A percentile compares a stretch with the other conserved stretches of the same genome.
These are phyloP conservation scores for Yponomeuta cagnagella DNA, from an alignment of 2,888 invertebrate species.

Conservation along the genomic window DNA sequence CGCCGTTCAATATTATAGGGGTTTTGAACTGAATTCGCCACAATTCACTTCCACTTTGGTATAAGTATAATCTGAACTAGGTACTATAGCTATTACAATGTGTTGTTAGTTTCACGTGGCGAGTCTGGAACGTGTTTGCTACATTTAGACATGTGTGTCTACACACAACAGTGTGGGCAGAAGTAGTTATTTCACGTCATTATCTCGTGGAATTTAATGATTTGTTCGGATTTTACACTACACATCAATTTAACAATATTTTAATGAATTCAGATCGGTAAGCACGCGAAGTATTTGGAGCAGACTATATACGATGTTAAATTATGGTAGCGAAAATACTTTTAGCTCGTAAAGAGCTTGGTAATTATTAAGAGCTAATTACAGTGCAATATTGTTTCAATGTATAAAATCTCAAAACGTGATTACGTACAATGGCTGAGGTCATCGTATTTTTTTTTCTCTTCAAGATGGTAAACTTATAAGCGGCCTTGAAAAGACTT, in stretches of 20 bases:
- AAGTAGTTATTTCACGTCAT: not conserved
- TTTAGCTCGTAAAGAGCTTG: not conserved
- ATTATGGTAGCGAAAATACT: not conserved
- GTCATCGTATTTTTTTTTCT: not conserved
- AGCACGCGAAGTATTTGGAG: too few species aligned
- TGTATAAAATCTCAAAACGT: not conserved
- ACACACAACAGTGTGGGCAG: not conserved
- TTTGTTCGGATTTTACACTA: too few species aligned
- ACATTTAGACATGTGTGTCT: not conserved
- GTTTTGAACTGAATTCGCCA: not conserved
- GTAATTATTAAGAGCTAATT: not conserved
- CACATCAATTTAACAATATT: too few species aligned
- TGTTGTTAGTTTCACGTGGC: not conserved
- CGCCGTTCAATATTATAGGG: not conserved
- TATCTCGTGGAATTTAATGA: not conserved
- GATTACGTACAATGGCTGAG: not conserved
- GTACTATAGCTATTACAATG: not conserved
- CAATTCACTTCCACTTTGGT: not conserved
- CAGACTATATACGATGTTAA: too few species aligned
- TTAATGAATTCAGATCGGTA: too few species aligned
- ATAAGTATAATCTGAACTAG: not conserved
- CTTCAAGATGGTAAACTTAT: slow-evolving; percentile 15
- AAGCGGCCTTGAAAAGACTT: slow-evolving; percentile 71
- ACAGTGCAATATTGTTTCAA: not conserved
- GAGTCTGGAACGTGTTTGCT: not conserved